phyloP scores from a whole-genome alignment of 2,888 invertebrate genomes.

The Charanyca ferruginea region DNA sequence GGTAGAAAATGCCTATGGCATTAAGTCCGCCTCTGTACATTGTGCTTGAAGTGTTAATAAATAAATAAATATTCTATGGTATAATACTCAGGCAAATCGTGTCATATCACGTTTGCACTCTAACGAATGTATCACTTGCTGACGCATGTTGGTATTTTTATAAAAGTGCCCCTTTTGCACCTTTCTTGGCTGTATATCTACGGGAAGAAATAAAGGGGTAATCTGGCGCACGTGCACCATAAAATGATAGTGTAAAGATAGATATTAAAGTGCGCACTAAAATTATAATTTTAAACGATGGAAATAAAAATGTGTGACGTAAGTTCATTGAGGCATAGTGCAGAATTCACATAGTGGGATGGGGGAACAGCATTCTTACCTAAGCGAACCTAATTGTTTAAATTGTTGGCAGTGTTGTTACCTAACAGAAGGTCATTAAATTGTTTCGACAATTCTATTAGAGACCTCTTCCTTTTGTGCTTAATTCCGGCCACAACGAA shows the following conservation, averaged over 20 bases:
- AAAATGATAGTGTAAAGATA: slow-evolving; percentile 58
- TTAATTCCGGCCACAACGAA: slow-evolving; percentile 19
- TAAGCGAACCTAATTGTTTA: slow-evolving; percentile 49
- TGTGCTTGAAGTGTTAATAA: no score
- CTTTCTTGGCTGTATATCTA: slow-evolving; percentile 41
- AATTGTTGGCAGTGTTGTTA: slow-evolving; percentile 47
- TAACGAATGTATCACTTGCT: slow-evolving; percentile 28
- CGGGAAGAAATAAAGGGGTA: slow-evolving; percentile 45
- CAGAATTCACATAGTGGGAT: slow-evolving; percentile 38
- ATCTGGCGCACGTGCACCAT: slow-evolving; percentile 54
- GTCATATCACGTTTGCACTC: slow-evolving; percentile 11
- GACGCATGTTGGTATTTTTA: slow-evolving; percentile 39
- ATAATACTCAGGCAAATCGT: slow-evolving; percentile 12
- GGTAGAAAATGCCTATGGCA: no score
- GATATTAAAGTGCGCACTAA: slow-evolving; percentile 46
- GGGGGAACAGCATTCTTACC: slow-evolving; percentile 35
- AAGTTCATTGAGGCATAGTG: slow-evolving; percentile 36
- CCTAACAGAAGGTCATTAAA: slow-evolving; percentile 39
- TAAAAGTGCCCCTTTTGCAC: slow-evolving; percentile 32
- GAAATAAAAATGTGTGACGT: slow-evolving; percentile 57
- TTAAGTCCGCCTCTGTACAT: no score
- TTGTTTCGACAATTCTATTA: slow-evolving; percentile 24
- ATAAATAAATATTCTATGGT: no score
- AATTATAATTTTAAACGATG: slow-evolving; percentile 42
- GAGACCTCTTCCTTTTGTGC: slow-evolving; percentile 10